phyloP scores from a whole-genome alignment of 2,113 vertebrate genomes.

The Zingel zingel region DNA sequence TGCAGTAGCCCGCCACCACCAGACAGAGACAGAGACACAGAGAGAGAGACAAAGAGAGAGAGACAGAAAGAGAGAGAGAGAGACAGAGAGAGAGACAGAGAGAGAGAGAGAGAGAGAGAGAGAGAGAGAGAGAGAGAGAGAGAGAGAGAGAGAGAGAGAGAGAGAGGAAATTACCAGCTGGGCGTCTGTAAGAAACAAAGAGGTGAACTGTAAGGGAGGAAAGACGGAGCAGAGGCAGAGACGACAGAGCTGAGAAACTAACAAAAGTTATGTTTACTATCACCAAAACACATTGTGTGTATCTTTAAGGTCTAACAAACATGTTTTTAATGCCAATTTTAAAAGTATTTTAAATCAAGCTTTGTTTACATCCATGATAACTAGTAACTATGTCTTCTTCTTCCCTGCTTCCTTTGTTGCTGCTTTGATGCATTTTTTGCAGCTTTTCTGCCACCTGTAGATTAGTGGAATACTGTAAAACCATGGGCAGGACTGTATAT shows the following conservation, averaged over 20 bases:
- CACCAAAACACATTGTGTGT: too few relatives aligned
- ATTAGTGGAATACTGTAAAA: too few relatives aligned
- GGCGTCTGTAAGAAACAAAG: constrained; percentile 51
- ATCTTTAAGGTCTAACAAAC: too few relatives aligned
- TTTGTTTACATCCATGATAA: too few relatives aligned
- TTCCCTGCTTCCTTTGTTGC: too few relatives aligned
- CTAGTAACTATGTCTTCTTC: too few relatives aligned
- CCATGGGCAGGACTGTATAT: too few relatives aligned
- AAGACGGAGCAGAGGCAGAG: constrained; percentile 23
- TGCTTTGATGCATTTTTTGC: too few relatives aligned
- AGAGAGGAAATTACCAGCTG: constrained; percentile 33
- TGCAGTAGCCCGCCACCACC: constrained; percentile 46
- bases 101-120: neutral
- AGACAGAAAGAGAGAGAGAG: constrained; percentile 9
- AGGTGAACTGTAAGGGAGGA: constrained; percentile 44
- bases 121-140: constrained; percentile 10
- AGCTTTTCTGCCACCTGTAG: too few relatives aligned
- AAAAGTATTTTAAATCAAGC: too few relatives aligned
- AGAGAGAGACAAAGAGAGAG: constrained; percentile 29
- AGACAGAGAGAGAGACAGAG: constrained; percentile 4
- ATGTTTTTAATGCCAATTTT: too few relatives aligned
- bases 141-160: constrained; percentile 5
- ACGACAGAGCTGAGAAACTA: constrained; percentile 15
- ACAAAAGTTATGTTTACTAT: too few relatives aligned
- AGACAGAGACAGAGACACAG: constrained; percentile 21